These are phyloP conservation scores for Syngnathus scovelli DNA, from an alignment of 2,113 vertebrate species.

Conservation along the genomic window DNA sequence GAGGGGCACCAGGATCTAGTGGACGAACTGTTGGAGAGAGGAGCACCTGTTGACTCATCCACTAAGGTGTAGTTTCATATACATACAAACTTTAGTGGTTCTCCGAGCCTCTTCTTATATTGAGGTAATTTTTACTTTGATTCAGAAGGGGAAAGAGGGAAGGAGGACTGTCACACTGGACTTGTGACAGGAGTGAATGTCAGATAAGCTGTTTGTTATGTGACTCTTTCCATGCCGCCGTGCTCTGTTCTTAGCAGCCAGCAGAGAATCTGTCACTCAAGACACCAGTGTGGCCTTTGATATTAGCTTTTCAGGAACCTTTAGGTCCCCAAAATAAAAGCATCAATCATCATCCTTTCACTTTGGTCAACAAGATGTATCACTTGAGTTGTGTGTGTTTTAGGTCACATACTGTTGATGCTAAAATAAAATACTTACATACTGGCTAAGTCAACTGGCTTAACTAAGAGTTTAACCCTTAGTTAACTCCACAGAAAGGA, in stretches of 20 bases:
- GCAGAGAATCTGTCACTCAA: conserved; percentile 26
- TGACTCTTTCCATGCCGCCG: conserved; percentile 18
- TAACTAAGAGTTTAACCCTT: neutral
- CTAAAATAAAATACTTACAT: neutral
- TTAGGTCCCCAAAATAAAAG: conserved; percentile 5
- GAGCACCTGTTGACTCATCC: conserved; percentile 86
- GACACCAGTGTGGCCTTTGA: conserved; percentile 17
- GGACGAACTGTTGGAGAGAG: conserved; percentile 90
- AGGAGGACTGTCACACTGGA: neutral
- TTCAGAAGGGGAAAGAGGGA: no score
- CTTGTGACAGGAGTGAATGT: conserved; percentile 8
- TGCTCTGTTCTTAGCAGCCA: conserved; percentile 17
- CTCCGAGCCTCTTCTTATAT: no score
- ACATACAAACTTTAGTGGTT: neutral
- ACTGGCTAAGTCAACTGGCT: neutral
- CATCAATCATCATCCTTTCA: neutral
- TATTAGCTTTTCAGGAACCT: conserved; percentile 16
- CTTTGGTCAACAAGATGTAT: neutral
- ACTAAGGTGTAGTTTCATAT: conserved; percentile 78
- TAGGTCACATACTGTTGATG: neutral
- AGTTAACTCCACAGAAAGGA: conserved; percentile 80
- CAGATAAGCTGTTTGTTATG: conserved; percentile 10
- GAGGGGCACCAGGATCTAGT: conserved; percentile 93
- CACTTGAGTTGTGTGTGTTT: neutral
- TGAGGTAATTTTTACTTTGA: no score